Percentiles rank a stretch among this genome's conserved stretches.
These are phyloP conservation scores for Stenichneumon culpator DNA, from an alignment of 2,888 invertebrate species.

Conservation along the genomic window DNA sequence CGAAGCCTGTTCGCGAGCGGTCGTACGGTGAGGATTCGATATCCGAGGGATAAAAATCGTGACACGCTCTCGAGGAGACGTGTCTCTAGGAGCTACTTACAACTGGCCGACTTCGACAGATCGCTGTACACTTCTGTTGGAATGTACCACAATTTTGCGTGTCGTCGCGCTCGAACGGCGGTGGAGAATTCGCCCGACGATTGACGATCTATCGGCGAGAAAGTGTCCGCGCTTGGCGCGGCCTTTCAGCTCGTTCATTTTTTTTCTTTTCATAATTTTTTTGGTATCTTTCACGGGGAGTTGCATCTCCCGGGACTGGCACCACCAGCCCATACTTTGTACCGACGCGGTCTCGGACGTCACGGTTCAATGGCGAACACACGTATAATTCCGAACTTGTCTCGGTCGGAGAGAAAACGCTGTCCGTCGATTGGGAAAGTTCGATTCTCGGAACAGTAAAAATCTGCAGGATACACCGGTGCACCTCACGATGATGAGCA, in stretches of 20 bases:
- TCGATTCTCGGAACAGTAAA: slow-evolving; percentile 20
- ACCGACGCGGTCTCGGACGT: slow-evolving; percentile 13
- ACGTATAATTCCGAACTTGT: slow-evolving; percentile 36
- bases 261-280: slow-evolving; percentile 13
- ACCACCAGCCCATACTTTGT: slow-evolving; percentile 22
- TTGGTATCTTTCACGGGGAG: slow-evolving; percentile 9
- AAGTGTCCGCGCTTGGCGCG: slow-evolving; percentile 58
- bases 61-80: background rate
- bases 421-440: slow-evolving; percentile 45
- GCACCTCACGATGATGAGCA: background rate
- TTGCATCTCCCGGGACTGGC: slow-evolving; percentile 31
- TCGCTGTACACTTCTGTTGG: background rate
- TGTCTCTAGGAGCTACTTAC: background rate
- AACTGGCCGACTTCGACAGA: slow-evolving; percentile 18
- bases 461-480: background rate
- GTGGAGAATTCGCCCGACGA: slow-evolving; percentile 50
- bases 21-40: background rate
- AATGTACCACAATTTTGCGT: slow-evolving; percentile 47
- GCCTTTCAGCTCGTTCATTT: slow-evolving; percentile 59
- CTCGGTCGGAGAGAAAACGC: slow-evolving; percentile 25
- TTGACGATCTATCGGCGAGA: slow-evolving; percentile 70
- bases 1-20: background rate
- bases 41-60: slow-evolving; percentile 12
- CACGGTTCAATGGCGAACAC: slow-evolving; percentile 34
- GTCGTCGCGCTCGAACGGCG: slow-evolving; percentile 70